Percentiles rank a stretch among this genome's conserved stretches.
phyloP scores from a whole-genome alignment of 2,113 vertebrate species.

The Albula glossodonta region DNA sequence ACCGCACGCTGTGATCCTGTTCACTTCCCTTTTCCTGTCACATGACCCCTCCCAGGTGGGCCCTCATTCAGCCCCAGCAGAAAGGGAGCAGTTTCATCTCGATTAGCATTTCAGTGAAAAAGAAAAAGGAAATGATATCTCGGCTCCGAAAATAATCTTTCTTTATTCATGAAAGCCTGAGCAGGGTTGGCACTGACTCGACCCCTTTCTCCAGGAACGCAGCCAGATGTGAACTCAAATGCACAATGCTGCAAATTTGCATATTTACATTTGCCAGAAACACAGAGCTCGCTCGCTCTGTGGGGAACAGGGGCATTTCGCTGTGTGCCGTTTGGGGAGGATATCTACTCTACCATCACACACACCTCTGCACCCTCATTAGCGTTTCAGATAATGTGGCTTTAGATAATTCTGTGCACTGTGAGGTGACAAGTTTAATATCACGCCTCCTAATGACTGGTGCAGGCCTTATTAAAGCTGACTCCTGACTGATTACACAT shows the following conservation, averaged over 20 bases:
- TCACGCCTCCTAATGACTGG: neutral
- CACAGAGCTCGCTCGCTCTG: neutral
- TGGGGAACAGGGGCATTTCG: neutral
- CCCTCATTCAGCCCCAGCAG: neutral
- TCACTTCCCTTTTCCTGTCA: neutral
- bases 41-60: neutral
- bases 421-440: neutral
- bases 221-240: slow-evolving; percentile 67
- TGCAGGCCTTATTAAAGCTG: neutral
- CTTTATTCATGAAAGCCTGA: slow-evolving; percentile 64
- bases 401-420: neutral
- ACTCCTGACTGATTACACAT: neutral
- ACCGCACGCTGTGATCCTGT: too few relatives aligned
- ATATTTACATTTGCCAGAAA: slow-evolving; percentile 45
- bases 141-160: slow-evolving; percentile 42
- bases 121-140: slow-evolving; percentile 16
- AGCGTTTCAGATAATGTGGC: neutral
- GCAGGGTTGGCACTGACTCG: slow-evolving; percentile 61
- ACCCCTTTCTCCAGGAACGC: slow-evolving; percentile 51
- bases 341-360: neutral
- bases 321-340: neutral
- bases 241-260: slow-evolving; percentile 61
- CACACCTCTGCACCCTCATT: neutral
- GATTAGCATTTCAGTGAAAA: neutral
- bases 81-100: neutral